Conservation (phyloP, 2,797 vertebrate species). For the Poecilia velifera region DNA sequence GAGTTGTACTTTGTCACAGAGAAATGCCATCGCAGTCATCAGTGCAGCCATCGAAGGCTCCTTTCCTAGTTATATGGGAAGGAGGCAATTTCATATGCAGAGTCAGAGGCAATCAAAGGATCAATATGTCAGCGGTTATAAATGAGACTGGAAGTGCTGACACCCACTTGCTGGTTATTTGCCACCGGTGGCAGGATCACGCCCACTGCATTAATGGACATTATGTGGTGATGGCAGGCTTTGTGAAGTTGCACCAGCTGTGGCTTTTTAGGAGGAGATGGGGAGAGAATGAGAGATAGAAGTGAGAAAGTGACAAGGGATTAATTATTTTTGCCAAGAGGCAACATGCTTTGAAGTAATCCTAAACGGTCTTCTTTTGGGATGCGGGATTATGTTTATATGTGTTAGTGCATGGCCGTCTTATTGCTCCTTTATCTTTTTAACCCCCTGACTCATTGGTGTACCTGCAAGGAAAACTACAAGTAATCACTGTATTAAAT, state of each 20-base stretch:
- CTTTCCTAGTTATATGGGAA: conserved; percentile 25
- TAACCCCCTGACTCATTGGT: neutral
- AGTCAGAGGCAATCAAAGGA: conserved; percentile 57
- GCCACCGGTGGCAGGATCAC: conserved; percentile 45
- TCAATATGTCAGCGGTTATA: conserved; percentile 53
- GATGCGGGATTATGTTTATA: conserved; percentile 37
- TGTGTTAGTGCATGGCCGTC: conserved; percentile 17
- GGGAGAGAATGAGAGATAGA: conserved; percentile 15
- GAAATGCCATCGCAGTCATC: conserved; percentile 50
- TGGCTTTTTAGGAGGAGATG: conserved; percentile 36
- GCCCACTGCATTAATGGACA: conserved; percentile 50
- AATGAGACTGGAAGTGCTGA: conserved; percentile 52
- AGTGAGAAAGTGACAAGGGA: conserved; percentile 43
- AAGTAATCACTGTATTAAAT: neutral
- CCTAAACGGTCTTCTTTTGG: conserved; percentile 38
- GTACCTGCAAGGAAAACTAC: conserved; percentile 1
- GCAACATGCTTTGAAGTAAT: conserved; percentile 47
- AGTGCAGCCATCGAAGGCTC: conserved; percentile 25
- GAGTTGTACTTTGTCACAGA: conserved; percentile 22
- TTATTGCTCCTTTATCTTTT: conserved; percentile 16
- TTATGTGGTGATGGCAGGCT: conserved; percentile 53
- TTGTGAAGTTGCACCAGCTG: conserved; percentile 55
- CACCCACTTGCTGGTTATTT: conserved; percentile 56
- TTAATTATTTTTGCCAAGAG: conserved; percentile 46
- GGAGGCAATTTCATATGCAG: conserved; percentile 60